Conservation (phyloP, 1,140 invertebrate genomes). For the Aphelinus atriplicis region DNA sequence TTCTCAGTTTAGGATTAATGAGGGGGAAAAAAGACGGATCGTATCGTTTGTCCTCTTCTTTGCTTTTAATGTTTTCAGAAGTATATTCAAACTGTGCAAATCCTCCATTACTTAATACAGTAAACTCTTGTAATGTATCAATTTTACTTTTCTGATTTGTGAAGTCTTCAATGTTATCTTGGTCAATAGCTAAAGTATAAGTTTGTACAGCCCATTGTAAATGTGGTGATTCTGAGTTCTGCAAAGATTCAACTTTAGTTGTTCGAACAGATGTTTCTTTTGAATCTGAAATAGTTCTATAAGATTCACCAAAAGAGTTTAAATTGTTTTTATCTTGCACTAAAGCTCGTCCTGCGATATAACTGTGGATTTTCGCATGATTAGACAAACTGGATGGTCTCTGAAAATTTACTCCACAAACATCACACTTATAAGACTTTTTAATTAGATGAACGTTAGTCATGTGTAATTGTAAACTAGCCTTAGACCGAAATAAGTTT, state of each 20-base stretch:
- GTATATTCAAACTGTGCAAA: slow-evolving; percentile 59
- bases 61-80: slow-evolving; percentile 39
- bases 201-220: slow-evolving; percentile 58
- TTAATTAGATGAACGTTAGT: slow-evolving; percentile 52
- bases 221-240: slow-evolving; percentile 51
- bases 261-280: slow-evolving; percentile 41
- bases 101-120: slow-evolving; percentile 59
- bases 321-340: slow-evolving; percentile 47
- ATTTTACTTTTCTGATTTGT: slow-evolving; percentile 52
- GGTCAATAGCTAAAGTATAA: slow-evolving; percentile 53
- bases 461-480: slow-evolving; percentile 57
- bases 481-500: slow-evolving; percentile 59
- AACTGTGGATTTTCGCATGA: slow-evolving; percentile 66
- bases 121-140: slow-evolving; percentile 57
- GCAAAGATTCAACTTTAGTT: slow-evolving; percentile 47
- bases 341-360: slow-evolving; percentile 62
- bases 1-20: no score
- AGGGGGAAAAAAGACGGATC: no score
- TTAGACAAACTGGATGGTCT: slow-evolving; percentile 66
- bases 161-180: slow-evolving; percentile 44
- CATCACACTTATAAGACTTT: slow-evolving; percentile 59
- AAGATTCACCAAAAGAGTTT: slow-evolving; percentile 35
- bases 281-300: slow-evolving; percentile 48
- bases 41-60: no score
- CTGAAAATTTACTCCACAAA: slow-evolving; percentile 64